Percentiles rank a stretch among this genome's conserved stretches.
Evolutionary conservation across 92 coral and sea anemone genomes (phyloP).

Genomic region (Siderastrea siderea): DNA sequence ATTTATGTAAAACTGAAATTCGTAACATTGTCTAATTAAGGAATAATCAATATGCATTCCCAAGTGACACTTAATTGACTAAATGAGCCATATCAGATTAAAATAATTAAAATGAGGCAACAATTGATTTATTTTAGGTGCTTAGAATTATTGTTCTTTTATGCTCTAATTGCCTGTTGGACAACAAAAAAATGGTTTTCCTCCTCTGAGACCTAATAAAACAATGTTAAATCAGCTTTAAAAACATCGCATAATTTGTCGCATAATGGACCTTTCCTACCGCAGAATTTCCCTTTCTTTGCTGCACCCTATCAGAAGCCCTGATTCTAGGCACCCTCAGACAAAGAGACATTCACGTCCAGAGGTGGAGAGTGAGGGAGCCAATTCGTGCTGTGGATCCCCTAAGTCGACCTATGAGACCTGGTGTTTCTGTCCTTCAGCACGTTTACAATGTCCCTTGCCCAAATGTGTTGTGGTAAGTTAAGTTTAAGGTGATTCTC

Average conservation of each 20-base stretch:
- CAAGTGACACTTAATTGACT: neutral
- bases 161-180: conserved; percentile 30
- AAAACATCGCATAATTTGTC: conserved; percentile 25
- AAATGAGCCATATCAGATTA: conserved; percentile 26
- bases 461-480: too few species aligned
- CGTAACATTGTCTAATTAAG: too few species aligned
- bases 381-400: too few species aligned
- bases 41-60: too few species aligned
- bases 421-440: too few species aligned
- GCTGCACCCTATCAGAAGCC: conserved; percentile 1
- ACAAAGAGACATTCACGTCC: too few species aligned
- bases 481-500: too few species aligned
- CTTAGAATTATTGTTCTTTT: conserved; percentile 25
- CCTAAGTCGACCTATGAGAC: too few species aligned
- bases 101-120: conserved; percentile 47
- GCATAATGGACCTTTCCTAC: conserved; percentile 49
- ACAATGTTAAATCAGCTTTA: too few species aligned
- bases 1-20: neutral
- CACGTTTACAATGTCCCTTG: too few species aligned
- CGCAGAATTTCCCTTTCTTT: conserved; percentile 28
- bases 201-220: conserved; percentile 43
- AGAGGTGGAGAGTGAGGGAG: too few species aligned
- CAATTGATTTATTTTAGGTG: conserved; percentile 26
- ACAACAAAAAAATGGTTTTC: conserved; percentile 32
- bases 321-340: neutral